These are phyloP conservation scores for Scomber japonicus DNA, from an alignment of 2,113 vertebrate genomes.

Conservation along the genomic window DNA sequence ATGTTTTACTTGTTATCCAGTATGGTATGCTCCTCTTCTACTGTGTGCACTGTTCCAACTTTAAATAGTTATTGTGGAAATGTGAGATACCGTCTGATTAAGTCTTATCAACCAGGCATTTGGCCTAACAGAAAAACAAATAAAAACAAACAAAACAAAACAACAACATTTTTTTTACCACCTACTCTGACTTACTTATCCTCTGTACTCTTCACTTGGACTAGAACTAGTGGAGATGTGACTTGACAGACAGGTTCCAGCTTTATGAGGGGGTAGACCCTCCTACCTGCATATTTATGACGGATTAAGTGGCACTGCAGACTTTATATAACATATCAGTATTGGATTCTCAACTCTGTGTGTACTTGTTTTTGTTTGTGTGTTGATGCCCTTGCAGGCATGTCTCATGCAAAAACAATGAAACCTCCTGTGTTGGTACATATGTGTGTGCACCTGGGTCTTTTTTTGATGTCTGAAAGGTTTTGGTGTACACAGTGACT, in stretches of 20 bases:
- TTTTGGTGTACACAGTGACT: conserved; percentile 23
- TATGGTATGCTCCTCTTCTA: neutral
- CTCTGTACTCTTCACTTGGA: conserved; percentile 14
- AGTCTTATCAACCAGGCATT: neutral
- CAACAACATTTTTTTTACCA: conserved; percentile 16
- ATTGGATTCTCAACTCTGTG: conserved; percentile 49
- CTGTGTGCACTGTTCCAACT: neutral
- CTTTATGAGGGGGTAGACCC: conserved; percentile 9
- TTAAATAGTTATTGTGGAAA: conserved; percentile 10
- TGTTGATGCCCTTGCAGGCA: neutral
- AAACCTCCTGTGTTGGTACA: neutral
- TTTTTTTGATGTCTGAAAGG: conserved; percentile 52
- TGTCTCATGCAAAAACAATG: conserved; percentile 43
- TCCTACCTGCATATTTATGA: conserved; percentile 50
- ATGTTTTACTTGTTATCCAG: neutral
- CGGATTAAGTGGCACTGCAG: conserved; percentile 50
- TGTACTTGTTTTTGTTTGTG: neutral
- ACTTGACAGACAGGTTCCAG: conserved; percentile 51
- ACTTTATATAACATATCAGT: conserved; percentile 36
- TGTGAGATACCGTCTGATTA: neutral
- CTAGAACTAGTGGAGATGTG: conserved; percentile 5
- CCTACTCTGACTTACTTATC: conserved; percentile 36
- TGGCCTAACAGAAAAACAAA: neutral
- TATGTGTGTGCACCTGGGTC: conserved; percentile 22
- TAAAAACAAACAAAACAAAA: too few relatives aligned